Conservation (phyloP, 2,113 vertebrate genomes). For the Eclectus roratus region DNA sequence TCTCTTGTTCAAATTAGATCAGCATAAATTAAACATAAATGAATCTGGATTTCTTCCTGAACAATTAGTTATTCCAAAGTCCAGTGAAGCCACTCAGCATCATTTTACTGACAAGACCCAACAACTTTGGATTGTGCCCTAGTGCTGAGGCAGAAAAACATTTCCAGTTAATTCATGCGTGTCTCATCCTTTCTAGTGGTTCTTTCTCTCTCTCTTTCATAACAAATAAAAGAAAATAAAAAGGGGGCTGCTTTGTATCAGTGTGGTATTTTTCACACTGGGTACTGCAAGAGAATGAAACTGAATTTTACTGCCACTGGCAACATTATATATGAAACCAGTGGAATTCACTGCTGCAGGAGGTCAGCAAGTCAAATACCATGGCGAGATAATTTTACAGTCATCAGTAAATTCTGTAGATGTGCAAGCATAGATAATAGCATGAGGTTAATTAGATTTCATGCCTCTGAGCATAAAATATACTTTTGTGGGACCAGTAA, state of each 20-base stretch:
- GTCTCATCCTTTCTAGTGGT: background rate
- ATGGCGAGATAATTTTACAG: slow-evolving; percentile 64
- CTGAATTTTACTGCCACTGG: slow-evolving; percentile 8
- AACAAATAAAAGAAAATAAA: background rate
- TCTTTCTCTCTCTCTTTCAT: background rate
- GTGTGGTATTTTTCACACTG: background rate
- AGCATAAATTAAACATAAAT: slow-evolving; percentile 3
- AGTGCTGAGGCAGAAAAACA: background rate
- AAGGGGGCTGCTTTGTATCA: background rate
- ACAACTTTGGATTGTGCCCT: background rate
- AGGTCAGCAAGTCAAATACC: slow-evolving; percentile 61
- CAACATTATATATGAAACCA: slow-evolving; percentile 3
- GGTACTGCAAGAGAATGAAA: background rate
- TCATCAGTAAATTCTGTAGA: slow-evolving; percentile 64
- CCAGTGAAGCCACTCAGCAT: background rate
- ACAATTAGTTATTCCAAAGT: background rate
- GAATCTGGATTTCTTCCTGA: slow-evolving; percentile 11
- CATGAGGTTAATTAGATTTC: slow-evolving; percentile 71
- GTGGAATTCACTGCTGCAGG: background rate
- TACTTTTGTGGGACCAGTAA: slow-evolving; percentile 5
- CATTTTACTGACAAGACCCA: background rate
- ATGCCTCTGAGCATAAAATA: slow-evolving; percentile 40
- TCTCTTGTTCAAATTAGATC: slow-evolving; percentile 13
- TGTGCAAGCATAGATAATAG: slow-evolving; percentile 47
- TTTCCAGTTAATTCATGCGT: background rate